Conservation (phyloP, 1,140 invertebrate genomes). For the Leptestheria dahalacensis region DNA sequence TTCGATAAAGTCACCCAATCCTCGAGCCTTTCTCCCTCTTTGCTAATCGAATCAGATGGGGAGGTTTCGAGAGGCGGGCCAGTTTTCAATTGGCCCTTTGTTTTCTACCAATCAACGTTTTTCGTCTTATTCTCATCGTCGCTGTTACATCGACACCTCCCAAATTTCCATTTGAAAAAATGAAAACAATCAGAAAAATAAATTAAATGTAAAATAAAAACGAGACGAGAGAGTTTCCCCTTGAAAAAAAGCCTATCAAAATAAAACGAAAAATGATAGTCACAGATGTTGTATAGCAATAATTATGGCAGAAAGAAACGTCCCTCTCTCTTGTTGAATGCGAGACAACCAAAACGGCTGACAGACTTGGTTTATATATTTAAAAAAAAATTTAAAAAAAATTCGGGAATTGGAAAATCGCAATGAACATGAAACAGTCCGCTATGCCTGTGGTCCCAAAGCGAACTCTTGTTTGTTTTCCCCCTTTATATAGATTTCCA, state of each 20-base stretch:
- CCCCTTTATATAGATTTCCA: constrained; percentile 1
- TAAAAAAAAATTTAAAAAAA: constrained; percentile 4
- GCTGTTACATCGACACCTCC: too few relatives aligned
- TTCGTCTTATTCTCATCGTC: too few relatives aligned
- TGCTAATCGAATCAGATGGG: too few relatives aligned
- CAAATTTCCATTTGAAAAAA: too few relatives aligned
- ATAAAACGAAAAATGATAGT: not conserved
- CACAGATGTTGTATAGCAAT: not conserved
- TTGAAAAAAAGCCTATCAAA: not conserved
- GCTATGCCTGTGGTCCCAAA: constrained; percentile 13
- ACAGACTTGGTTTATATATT: not conserved
- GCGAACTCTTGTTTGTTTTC: constrained; percentile 8
- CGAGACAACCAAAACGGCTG: not conserved
- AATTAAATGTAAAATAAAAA: too few relatives aligned
- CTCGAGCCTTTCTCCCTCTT: too few relatives aligned
- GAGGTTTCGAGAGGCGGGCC: too few relatives aligned
- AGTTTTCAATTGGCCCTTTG: too few relatives aligned
- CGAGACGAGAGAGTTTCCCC: too few relatives aligned
- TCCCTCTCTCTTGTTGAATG: constrained; percentile 1
- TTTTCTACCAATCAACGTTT: too few relatives aligned
- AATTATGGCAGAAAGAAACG: not conserved
- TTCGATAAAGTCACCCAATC: too few relatives aligned
- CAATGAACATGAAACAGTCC: constrained; percentile 3
- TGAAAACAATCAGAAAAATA: too few relatives aligned
- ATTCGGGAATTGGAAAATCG: constrained; percentile 3